Conservation (phyloP, 2,797 vertebrate species). For the Sebastes paucispinis region DNA sequence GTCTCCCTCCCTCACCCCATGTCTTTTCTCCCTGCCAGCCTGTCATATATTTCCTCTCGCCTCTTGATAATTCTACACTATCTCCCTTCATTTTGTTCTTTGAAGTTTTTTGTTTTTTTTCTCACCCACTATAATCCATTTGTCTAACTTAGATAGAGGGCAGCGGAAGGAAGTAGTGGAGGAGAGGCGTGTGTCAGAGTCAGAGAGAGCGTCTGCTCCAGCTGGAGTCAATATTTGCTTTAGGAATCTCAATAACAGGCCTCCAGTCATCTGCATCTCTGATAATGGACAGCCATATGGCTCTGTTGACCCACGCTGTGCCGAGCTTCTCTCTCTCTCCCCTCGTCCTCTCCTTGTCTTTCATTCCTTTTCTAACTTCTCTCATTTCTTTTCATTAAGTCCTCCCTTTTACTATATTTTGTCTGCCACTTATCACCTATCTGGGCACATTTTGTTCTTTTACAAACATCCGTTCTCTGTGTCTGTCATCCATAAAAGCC, state of each 20-base stretch:
- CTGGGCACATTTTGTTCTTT: slow-evolving; percentile 49
- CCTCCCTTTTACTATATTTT: slow-evolving; percentile 34
- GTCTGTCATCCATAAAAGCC: slow-evolving; percentile 65
- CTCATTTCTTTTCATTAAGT: slow-evolving; percentile 50
- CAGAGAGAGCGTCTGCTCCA: slow-evolving; percentile 76
- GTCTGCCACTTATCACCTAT: slow-evolving; percentile 41
- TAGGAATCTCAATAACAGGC: slow-evolving; percentile 89
- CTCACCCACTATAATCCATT: slow-evolving; percentile 61
- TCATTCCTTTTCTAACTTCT: slow-evolving; percentile 49
- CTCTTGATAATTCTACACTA: slow-evolving; percentile 34
- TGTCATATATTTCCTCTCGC: slow-evolving; percentile 31
- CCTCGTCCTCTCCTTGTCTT: slow-evolving; percentile 48
- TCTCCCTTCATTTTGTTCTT: slow-evolving; percentile 55
- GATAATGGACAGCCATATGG: slow-evolving; percentile 89
- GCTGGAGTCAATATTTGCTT: slow-evolving; percentile 90
- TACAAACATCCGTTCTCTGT: slow-evolving; percentile 41
- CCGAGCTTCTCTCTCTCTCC: slow-evolving; percentile 62
- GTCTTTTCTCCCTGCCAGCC: slow-evolving; percentile 26
- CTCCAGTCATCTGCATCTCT: slow-evolving; percentile 87
- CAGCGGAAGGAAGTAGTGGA: slow-evolving; percentile 75
- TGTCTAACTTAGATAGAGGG: slow-evolving; percentile 65
- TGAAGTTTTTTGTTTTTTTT: slow-evolving; percentile 20
- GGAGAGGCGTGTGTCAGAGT: slow-evolving; percentile 77
- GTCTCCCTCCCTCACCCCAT: slow-evolving; percentile 36
- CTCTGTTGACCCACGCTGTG: slow-evolving; percentile 87